Percentiles rank a stretch among this genome's conserved stretches.
phyloP scores from a whole-genome alignment of 2,888 invertebrate species.

The Nyleta sp. region DNA sequence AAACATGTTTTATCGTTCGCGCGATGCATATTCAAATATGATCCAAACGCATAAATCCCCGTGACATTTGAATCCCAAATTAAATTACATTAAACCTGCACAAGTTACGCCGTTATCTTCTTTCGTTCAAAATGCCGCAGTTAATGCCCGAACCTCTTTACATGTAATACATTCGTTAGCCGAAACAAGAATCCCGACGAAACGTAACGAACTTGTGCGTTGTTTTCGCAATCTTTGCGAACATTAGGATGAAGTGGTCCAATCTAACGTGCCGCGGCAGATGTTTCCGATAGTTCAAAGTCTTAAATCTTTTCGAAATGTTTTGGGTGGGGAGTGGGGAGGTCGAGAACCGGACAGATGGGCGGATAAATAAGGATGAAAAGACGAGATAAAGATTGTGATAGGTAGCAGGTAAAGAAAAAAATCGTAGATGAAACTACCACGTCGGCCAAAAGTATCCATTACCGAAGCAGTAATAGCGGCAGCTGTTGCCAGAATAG shows the following conservation, averaged over 20 bases:
- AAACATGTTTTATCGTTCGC: conserved; percentile 11
- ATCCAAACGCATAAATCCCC: conserved; percentile 2
- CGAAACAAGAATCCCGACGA: too few species aligned
- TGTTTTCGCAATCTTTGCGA: conserved; percentile 38
- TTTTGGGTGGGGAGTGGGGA: not conserved
- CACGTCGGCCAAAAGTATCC: conserved; percentile 69
- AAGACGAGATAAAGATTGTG: conserved; percentile 60
- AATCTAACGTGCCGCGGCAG: conserved; percentile 62
- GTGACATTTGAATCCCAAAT: conserved; percentile 27
- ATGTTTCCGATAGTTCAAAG: conserved; percentile 72
- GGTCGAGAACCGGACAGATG: conserved; percentile 8
- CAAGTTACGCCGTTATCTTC: too few species aligned
- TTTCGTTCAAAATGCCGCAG: too few species aligned
- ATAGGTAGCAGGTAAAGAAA: conserved; percentile 57
- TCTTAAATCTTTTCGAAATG: conserved; percentile 65
- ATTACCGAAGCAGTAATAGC: conserved; percentile 68
- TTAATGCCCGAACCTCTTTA: too few species aligned
- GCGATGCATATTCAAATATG: conserved; percentile 22
- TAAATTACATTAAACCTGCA: too few species aligned
- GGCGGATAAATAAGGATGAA: conserved; percentile 49
- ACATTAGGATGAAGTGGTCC: conserved; percentile 39
- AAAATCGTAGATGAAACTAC: conserved; percentile 60
- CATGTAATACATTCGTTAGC: too few species aligned
- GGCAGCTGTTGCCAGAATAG: too few species aligned
- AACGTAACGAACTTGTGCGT: too few species aligned